Evolutionary conservation across 2,888 invertebrate genomes (phyloP).

Genomic region (Pollenia angustigena): DNA sequence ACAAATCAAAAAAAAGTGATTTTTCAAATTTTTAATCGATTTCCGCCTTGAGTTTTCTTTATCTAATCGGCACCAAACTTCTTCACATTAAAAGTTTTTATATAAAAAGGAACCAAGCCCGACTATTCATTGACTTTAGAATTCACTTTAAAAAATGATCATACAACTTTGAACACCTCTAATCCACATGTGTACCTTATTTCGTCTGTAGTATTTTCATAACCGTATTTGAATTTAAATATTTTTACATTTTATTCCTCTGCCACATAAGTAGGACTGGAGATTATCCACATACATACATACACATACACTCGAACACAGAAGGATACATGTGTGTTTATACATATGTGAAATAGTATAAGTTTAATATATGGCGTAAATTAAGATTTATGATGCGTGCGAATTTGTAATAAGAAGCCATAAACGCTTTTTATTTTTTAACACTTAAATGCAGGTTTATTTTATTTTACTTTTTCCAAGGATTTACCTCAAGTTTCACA

Average conservation of each 20-base stretch:
- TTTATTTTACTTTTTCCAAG: constrained; percentile 58
- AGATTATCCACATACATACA: constrained; percentile 46
- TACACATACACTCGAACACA: neutral
- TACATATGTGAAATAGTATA: constrained; percentile 46
- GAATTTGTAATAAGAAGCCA: constrained; percentile 75
- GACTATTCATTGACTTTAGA: no score
- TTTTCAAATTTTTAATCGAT: no score
- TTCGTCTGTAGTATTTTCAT: constrained; percentile 57
- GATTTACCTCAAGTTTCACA: constrained; percentile 63
- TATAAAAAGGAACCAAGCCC: no score
- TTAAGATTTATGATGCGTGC: constrained; percentile 77
- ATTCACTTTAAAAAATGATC: no score
- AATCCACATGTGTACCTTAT: constrained; percentile 64
- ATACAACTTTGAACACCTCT: no score
- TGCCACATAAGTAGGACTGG: constrained; percentile 32
- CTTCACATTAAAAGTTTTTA: no score
- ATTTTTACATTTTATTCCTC: constrained; percentile 29
- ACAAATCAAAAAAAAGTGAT: no score
- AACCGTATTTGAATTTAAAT: constrained; percentile 72
- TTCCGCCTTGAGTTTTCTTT: no score
- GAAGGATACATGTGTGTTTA: neutral
- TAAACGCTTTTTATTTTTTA: constrained; percentile 76
- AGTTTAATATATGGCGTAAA: constrained; percentile 74
- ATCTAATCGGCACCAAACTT: no score
- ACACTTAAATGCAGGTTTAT: constrained; percentile 73